Conservation (phyloP, 2,797 vertebrate species). For the Spinus pinus region DNA sequence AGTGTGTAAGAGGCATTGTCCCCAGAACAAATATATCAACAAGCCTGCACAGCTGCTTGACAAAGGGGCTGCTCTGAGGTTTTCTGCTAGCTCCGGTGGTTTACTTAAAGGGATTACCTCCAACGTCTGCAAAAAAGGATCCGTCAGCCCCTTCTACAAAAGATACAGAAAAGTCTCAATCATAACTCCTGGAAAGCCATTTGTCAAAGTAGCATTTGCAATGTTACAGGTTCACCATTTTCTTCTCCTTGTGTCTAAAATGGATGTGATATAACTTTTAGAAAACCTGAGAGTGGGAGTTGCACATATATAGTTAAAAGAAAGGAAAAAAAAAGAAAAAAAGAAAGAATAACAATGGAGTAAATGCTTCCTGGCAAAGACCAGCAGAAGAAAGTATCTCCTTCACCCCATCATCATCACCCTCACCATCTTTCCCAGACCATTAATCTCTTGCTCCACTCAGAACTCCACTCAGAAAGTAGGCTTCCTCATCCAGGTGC, state of each 20-base stretch:
- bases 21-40: neutral
- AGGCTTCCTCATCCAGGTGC: neutral
- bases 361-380: neutral
- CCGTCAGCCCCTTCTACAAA: neutral
- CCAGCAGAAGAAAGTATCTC: neutral
- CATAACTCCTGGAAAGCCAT: neutral
- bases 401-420: neutral
- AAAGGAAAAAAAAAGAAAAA: neutral
- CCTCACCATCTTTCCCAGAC: neutral
- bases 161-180: neutral
- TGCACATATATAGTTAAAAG: neutral
- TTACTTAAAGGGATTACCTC: conserved; percentile 7
- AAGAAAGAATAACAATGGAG: neutral
- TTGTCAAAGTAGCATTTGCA: neutral
- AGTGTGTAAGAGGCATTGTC: neutral
- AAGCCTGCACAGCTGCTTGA: neutral
- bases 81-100: neutral
- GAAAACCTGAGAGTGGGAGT: neutral
- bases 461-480: neutral
- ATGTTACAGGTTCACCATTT: neutral
- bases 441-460: neutral
- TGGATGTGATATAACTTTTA: neutral
- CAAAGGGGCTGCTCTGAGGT: neutral
- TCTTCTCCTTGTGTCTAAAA: neutral
- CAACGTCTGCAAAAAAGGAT: neutral